Base-by-base conservation (phyloP, 2,888 invertebrate genomes). In the Rhingia rostrata region DNA sequence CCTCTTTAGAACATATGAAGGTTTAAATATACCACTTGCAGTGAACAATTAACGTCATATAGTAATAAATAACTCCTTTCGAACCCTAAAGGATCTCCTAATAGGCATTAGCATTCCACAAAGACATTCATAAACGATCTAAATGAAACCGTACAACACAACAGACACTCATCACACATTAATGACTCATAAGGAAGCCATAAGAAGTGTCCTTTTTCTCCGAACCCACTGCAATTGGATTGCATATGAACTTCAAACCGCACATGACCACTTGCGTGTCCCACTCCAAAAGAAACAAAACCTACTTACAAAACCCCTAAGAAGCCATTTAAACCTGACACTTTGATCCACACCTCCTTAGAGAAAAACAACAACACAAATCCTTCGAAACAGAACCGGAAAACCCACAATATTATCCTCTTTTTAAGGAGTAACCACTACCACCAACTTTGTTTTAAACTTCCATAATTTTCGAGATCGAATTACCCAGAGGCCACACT, bases 321-420 rank as follows among this genome's bases (percentile, higher is more conserved):
- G 82, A 82, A 77, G 82, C 82, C 82, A 66, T 82, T 82, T 77
- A 72, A 82, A 82, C 67, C 32, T 49, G 77, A 82, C 77, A 77
- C 82, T 54, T 54, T 66, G 32, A 14, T 60, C 53, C 66, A 77
- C 82, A 72, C 82, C 82, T 77, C 72, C 77, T 74, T 14, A 4
- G 58, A 35, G 51, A 43, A 12, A 61, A 53, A 3, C 22, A 22
- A 22, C 22, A 43, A 61, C n/a, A 53, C 45, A 51, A 77, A 53
- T 69, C 61, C 54, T 39, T 56, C 39, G 54, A 4, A 43, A 53
- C 45, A 54, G 39, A 79, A 82, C 77, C 61, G 66, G 72, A 82
- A 77, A 66, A 72, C 75, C 75, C 69, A 75, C 58, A 60, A 56
- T 58, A 73, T 51, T 58, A 70, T 66, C 41, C 43, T 63, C 32